phyloP scores from a whole-genome alignment of 2,888 invertebrate genomes.

The Diachrysia chrysitis region DNA sequence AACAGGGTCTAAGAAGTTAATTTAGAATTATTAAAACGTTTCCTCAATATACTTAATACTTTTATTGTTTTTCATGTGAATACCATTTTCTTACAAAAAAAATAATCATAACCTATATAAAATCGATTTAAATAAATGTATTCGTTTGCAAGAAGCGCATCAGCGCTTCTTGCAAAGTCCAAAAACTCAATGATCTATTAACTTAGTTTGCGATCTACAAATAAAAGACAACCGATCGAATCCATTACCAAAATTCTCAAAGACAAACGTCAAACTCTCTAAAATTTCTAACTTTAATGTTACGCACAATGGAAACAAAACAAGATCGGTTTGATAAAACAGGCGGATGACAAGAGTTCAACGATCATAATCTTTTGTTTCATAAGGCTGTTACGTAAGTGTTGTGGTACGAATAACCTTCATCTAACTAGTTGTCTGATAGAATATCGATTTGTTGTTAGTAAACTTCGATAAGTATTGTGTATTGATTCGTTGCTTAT shows the following conservation, averaged over 20 bases:
- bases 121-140: too few species aligned
- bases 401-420: conserved; percentile 13
- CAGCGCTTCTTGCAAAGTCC: too few species aligned
- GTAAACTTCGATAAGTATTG: background rate
- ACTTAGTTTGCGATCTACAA: background rate
- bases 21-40: too few species aligned
- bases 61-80: too few species aligned
- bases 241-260: conserved; percentile 3
- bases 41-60: too few species aligned
- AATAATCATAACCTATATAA: too few species aligned
- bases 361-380: conserved; percentile 38
- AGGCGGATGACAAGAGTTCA: conserved; percentile 22
- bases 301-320: conserved; percentile 21
- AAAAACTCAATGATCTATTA: background rate
- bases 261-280: background rate
- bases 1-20: too few species aligned
- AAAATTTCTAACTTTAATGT: conserved; percentile 1
- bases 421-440: conserved; percentile 6
- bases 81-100: too few species aligned
- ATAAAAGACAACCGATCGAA: background rate
- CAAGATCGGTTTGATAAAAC: conserved; percentile 2
- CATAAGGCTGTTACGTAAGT: conserved; percentile 37
- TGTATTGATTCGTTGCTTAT: background rate
- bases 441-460: conserved; percentile 12
- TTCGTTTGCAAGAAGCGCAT: too few species aligned